Evolutionary conservation across 2,888 invertebrate species (phyloP), one percentile per base, ranked within the genome.

Genomic region (Drosophila glabriapex): DNA sequence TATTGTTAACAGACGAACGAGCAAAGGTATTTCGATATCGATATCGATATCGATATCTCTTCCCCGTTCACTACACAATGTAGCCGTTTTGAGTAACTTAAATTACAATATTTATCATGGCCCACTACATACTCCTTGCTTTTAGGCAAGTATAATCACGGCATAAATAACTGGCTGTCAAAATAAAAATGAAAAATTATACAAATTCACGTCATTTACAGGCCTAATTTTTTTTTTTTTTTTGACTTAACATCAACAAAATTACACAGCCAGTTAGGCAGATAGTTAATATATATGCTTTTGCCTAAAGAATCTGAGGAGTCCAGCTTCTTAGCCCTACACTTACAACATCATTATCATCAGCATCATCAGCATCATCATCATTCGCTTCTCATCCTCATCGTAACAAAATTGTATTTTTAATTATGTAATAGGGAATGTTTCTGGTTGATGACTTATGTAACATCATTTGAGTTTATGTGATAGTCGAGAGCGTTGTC

Each of bases 401-500:
- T 71, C 52, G 78, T 81, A 78, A 67, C 82, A 78, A 78, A 81
- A 78, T 77, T 65, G 71, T 66, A 70, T 70, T 70, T 69, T 55
- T 65, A 73, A 73, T 58, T 58, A 79, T 80, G 63, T 68, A 64
- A 76, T 80, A 76, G 76, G 81, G 52, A 77, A 76, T 77, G 80
- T 69, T 54, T 60, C 41, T 68, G 43, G 22, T 25, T 71, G 22
- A n/a, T 74, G 62, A 79, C 39, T 50, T 54, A 35, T 68, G 75
- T 79, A 59, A 61, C 37, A 41, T 46, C 66, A 35, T 62, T 49
- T 78, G 67, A 43, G 50, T 75, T 90, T 91, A 91, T 70, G 92
- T 84, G 82, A 92, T 92, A 78, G 92, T 92, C 76, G 92, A 92
- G 68, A 93, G 90, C 72, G 93, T 92, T 70, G 93, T 91, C 68